phyloP scores from a whole-genome alignment of 2,113 vertebrate genomes.

The Carassius gibelio region DNA sequence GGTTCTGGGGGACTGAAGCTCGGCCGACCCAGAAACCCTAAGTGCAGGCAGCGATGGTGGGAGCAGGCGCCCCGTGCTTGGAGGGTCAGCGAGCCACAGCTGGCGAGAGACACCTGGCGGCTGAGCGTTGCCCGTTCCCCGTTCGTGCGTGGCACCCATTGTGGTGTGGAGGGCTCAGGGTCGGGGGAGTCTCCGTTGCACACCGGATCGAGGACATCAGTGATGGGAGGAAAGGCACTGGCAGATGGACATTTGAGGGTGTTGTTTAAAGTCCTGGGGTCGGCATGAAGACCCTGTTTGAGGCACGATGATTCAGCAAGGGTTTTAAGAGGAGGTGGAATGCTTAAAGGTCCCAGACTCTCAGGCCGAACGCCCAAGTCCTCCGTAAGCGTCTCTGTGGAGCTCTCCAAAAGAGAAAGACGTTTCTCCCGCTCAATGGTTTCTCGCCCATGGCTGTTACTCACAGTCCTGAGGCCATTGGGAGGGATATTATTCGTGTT shows the following conservation, averaged over 20 bases:
- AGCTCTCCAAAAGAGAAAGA: conserved; percentile 80
- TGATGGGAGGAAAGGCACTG: conserved; percentile 83
- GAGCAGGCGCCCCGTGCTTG: conserved; percentile 74
- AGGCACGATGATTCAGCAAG: conserved; percentile 57
- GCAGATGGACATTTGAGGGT: conserved; percentile 71
- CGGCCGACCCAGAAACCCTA: conserved; percentile 65
- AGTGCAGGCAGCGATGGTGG: conserved; percentile 82
- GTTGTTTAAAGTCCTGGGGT: conserved; percentile 82
- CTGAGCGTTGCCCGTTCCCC: conserved; percentile 83
- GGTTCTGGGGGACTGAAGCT: conserved; percentile 84
- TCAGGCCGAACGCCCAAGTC: conserved; percentile 73
- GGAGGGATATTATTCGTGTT: conserved; percentile 23
- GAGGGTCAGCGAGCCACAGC: conserved; percentile 80
- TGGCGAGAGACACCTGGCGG: conserved; percentile 81
- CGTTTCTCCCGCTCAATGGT: conserved; percentile 69
- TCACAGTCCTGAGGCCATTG: conserved; percentile 64
- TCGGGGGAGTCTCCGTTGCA: conserved; percentile 80
- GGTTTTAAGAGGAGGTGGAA: conserved; percentile 40
- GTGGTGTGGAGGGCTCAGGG: conserved; percentile 60
- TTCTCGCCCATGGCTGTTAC: conserved; percentile 65
- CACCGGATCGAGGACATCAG: conserved; percentile 52
- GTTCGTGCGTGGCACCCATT: conserved; percentile 60
- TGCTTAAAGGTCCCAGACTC: conserved; percentile 33
- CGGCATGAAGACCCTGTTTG: conserved; percentile 61
- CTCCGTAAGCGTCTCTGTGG: conserved; percentile 86